Evolutionary conservation across 2,888 invertebrate species (phyloP), one percentile per base, ranked within the genome.

Genomic region (Tenthredo amoena): DNA sequence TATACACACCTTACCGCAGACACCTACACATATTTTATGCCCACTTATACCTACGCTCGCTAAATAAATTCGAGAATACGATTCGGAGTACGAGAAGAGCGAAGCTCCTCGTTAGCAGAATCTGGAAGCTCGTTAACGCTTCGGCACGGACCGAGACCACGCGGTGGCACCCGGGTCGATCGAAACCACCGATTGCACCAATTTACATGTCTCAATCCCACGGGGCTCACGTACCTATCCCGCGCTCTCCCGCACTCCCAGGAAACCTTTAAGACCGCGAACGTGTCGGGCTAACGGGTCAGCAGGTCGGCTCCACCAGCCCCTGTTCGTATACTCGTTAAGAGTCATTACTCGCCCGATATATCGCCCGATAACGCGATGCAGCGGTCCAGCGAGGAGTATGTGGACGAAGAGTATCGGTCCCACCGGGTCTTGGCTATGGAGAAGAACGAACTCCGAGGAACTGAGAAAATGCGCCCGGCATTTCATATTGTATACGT

Each of bases 121-220:
- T 81, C 81, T 50, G 81, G 58, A 81, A 50, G 47, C 83, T 83
- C 83, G 83, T 83, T 83, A 83, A 71, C 83, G 83, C 83, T 65
- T 65, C 65, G 68, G 68, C 68, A 71, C 68, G 68, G 68, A 47
- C 40, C 83, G n/a, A 68, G 2, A 71, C 71, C 68, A 21, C 9
- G 83, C 89, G 89, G 87, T 88, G 87, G 87, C 89, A 87, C 89
- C 37, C 89, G 90, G 89, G 88, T 88, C 90, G 91, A 92, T 92
- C 91, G 90, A 88, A 89, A 89, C 88, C 88, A 88, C 89, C 90
- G 92, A 93, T 93, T 90, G 91, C 91, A 91, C 91, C 92, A 92
- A 92, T 93, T 93, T 93, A 93, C 93, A 93, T 92, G 93, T 93
- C 92, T 92, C 92, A 93, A 93, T 92, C 90, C 91, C 90, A 90